Conservation (phyloP, 1,140 invertebrate genomes). For the Calliphora vicina region DNA sequence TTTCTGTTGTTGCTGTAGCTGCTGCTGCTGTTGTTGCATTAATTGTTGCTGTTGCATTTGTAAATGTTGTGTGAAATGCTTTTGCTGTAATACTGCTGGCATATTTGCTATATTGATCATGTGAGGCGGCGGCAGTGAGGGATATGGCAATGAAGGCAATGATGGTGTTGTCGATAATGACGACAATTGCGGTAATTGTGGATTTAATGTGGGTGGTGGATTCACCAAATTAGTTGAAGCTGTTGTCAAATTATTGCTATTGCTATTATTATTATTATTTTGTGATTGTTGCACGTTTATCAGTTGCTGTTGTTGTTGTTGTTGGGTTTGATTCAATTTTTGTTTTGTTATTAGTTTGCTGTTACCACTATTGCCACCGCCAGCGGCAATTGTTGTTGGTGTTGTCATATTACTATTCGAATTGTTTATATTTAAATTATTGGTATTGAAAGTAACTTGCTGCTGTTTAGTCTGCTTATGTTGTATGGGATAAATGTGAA, state of each 20-base stretch:
- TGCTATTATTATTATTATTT: constrained; percentile 21
- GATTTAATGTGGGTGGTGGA: neutral
- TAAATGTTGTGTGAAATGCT: constrained; percentile 39
- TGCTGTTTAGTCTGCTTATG: constrained; percentile 48
- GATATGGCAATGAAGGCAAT: neutral
- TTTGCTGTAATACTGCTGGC: constrained; percentile 10
- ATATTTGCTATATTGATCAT: constrained; percentile 22
- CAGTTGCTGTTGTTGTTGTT: constrained; percentile 33
- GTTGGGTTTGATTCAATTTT: constrained; percentile 18
- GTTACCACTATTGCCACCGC: constrained; percentile 42
- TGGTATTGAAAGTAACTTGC: constrained; percentile 33
- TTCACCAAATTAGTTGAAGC: neutral
- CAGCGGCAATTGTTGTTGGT: constrained; percentile 35
- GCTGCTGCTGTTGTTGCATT: constrained; percentile 39
- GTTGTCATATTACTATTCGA: constrained; percentile 30
- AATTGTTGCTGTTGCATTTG: constrained; percentile 46
- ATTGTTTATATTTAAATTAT: neutral
- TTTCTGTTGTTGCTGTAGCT: constrained; percentile 38
- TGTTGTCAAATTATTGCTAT: constrained; percentile 12
- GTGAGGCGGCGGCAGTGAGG: constrained; percentile 25
- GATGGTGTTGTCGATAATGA: constrained; percentile 26
- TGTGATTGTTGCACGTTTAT: neutral
- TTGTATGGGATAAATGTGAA: constrained; percentile 62
- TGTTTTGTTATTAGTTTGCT: constrained; percentile 40
- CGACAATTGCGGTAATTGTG: neutral